Base-by-base conservation (phyloP, 23 tunicate genomes). In the Trididemnum clinides region DNA sequence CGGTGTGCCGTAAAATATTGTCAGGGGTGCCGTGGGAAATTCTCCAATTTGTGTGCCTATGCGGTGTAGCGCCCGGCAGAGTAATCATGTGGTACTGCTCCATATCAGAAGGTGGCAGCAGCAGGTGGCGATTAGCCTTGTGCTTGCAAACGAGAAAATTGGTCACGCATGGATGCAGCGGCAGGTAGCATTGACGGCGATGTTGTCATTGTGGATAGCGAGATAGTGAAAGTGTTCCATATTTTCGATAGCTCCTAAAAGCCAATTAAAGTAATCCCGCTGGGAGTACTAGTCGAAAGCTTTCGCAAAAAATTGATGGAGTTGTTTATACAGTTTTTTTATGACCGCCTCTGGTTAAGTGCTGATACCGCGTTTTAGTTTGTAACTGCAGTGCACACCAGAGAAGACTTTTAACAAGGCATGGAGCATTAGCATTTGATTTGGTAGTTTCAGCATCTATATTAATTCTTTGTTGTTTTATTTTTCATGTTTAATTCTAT, bases 361-460 rank as follows among this genome's bases (percentile, higher is more conserved):
- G 75, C 75, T 66, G 75, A 66, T 66, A 66, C 75, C 22, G 36
- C 75, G 75, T 66, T 66, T 66, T 66, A 66, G 75, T 66, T 66
- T 29, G 75, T 66, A 66, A 66, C 75, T 66, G 75, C 75, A 66
- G 37, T 66, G 75, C 75, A 66, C 31, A 66, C 75, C 75, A 66
- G 75, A 66, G 75, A 66, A 66, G 75, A 59, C 22, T 31, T 66
- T 66, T 66, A 66, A 66, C 75, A 66, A 66, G 75, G 75, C 69
- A 21, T 66, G 75, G 75, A 66, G 75, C 75, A 66, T 66, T 66
- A 66, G 75, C 75, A 66, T 66, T 66, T 66, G 37, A 66, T 66
- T 66, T 66, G 75, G 75, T 66, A 66, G 75, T 66, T 66, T 66
- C 75, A 66, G 75, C 75, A n/a, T 66, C 75, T 66, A 66, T 66